phyloP scores from a whole-genome alignment of 2,888 invertebrate genomes.

The Cantharis lateralis region DNA sequence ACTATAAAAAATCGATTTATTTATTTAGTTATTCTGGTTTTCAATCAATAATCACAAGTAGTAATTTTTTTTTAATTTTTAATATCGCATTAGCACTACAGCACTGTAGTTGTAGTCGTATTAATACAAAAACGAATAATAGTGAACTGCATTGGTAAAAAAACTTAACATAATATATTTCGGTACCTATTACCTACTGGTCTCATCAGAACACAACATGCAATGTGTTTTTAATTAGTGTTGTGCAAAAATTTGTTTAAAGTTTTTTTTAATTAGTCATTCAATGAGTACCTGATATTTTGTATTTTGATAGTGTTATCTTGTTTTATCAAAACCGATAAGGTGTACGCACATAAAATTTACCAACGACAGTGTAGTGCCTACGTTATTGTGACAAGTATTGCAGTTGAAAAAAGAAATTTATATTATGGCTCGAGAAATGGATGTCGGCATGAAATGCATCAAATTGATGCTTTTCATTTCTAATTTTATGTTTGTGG shows the following conservation, averaged over 20 bases:
- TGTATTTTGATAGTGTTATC: background rate
- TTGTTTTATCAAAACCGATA: background rate
- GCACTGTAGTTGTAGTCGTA: background rate
- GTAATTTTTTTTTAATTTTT: background rate
- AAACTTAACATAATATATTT: background rate
- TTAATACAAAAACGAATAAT: no score
- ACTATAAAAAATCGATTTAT: background rate
- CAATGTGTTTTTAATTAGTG: background rate
- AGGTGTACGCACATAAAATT: background rate
- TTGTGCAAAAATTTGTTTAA: background rate
- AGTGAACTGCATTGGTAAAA: background rate
- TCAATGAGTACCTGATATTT: background rate
- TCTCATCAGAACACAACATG: background rate
- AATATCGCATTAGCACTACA: background rate
- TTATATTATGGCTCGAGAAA: constrained; percentile 46
- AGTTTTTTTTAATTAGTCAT: background rate
- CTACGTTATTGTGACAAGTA: background rate
- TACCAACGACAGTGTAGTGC: background rate
- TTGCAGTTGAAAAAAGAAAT: background rate
- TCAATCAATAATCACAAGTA: background rate
- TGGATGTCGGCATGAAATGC: constrained; percentile 66
- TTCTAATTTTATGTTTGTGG: constrained; percentile 71
- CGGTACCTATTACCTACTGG: background rate
- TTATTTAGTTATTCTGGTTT: background rate
- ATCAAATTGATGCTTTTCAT: constrained; percentile 70